Base-by-base conservation (phyloP, 2,888 invertebrate species). In the Mythimna vitellina region DNA sequence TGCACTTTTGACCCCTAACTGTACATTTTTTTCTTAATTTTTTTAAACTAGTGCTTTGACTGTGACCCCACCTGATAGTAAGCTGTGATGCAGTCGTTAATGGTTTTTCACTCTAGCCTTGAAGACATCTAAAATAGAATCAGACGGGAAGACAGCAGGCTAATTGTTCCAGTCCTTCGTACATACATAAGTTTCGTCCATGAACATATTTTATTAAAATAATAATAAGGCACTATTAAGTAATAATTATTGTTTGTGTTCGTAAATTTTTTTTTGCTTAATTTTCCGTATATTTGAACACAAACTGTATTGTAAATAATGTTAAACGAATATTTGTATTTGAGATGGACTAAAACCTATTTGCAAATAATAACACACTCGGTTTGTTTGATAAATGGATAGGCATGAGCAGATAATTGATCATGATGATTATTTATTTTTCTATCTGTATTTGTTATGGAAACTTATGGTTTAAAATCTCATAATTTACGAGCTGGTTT, bases 221-320 rank as follows among this genome's bases (percentile, higher is more conserved):
- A 22, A n/a, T 56, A 35, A 42, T 32, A 14, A 22, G 5, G 17
- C 9, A 38, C 12, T 60, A 14, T 38, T 56, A 25, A 6, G 9
- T 35, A 5, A 51, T 51, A 65, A 56, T 46, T 14, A 58, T 49
- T 61, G 22, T 53, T 63, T 58, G 3, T 29, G 9, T n/a, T 20
- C 14, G 3, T 38, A 25, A 9, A 74, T 58, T 1, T 29, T 63
- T 49, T 58, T 60, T 68, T 80, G 54, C 29, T 46, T 10, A 56
- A 60, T 74, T 80, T 32, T 42, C 20, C 70, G 32, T 54, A 22
- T 65, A 65, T 54, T 70, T 49, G 32, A 65, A 61, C 32, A 6
- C 49, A 29, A 70, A 53, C 35, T 22, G 20, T 57, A 17, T n/a
- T n/a, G 76, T 42, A 63, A 74, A 78, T 61, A 74, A 66, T 29